Evolutionary conservation across 2,888 invertebrate species (phyloP).

Genomic region (Slavum lentiscoides): DNA sequence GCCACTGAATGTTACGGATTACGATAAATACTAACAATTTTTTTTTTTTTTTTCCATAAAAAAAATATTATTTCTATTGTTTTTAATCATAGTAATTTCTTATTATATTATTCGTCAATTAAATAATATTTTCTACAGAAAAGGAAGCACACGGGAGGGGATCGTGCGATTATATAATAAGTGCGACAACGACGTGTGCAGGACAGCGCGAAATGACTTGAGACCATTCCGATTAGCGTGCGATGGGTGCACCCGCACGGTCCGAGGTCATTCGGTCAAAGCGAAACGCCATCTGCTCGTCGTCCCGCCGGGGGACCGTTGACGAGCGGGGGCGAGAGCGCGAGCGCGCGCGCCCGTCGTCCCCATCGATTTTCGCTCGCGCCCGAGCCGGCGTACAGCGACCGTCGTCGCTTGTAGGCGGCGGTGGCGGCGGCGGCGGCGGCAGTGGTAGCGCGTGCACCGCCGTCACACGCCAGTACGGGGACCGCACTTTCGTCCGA

Average conservation of each 20-base stretch:
- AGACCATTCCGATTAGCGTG: too few relatives aligned
- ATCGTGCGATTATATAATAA: too few relatives aligned
- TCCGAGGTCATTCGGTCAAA: conserved; percentile 39
- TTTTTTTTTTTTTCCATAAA: too few relatives aligned
- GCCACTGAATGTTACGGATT: too few relatives aligned
- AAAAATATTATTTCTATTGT: too few relatives aligned
- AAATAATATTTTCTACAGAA: too few relatives aligned
- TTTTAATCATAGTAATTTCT: too few relatives aligned
- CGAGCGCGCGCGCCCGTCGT: conserved; percentile 7
- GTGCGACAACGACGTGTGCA: too few relatives aligned
- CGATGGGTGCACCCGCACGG: neutral
- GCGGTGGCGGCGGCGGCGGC: neutral
- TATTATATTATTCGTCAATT: too few relatives aligned
- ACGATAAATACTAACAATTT: too few relatives aligned
- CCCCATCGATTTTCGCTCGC: conserved; percentile 29
- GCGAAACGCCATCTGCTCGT: conserved; percentile 45
- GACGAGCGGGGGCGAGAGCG: neutral
- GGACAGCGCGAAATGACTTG: too few relatives aligned
- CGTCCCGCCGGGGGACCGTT: neutral
- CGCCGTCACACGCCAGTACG: neutral
- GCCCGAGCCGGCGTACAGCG: neutral
- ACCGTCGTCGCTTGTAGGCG: neutral
- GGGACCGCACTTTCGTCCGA: conserved; percentile 18
- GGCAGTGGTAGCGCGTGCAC: conserved; percentile 15
- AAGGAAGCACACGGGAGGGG: too few relatives aligned